Base-by-base conservation (phyloP, 2,888 invertebrate genomes). In the Biston stratarius region DNA sequence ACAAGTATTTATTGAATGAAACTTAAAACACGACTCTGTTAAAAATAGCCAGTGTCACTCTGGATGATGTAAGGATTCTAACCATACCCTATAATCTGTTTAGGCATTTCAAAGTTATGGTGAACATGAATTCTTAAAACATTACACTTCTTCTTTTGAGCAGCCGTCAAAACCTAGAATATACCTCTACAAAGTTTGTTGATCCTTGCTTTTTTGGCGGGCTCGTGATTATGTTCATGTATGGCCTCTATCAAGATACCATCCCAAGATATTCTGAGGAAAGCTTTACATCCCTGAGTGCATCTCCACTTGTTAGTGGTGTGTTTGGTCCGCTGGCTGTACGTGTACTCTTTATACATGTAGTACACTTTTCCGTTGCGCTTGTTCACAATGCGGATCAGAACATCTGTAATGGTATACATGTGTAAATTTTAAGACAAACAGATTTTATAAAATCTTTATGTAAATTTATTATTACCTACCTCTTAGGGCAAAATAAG, bases 171-270 rank as follows among this genome's bases (percentile, higher is more conserved):
- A 15, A 15, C 14, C 47, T 47, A 47, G 10, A 47, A 24, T 15
- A 47, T 47, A 0, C 24, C 47, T 24, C 36, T 57, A 34, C 59
- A 53, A 5, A 64, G 40, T 45, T 64, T 52, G 58, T 64, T 59
- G 40, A 58, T 64, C 33, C 58, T 64, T 11, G 58, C 64, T 53
- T 64, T 64, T 36, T 59, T 64, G 47, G 64, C 58, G 0, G 82
- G 78, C 0, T 73, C 70, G 49, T 84, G 83, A 0, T 42, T 44
- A 36, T 84, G 83, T 5, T 58, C 57, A 40, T 64, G 64, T 10
- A 59, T 59, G 11, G 51, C 38, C 9, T 38, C 24, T n/a, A 64
- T 7, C 15, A 64, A 47, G 5, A 45, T 14, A 1, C 64, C 64
- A 9, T 44, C 24, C 7, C 40, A 44, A n/a, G 58, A 52, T 58